phyloP scores from a whole-genome alignment of 2,797 vertebrate genomes.

The Chelmon rostratus region DNA sequence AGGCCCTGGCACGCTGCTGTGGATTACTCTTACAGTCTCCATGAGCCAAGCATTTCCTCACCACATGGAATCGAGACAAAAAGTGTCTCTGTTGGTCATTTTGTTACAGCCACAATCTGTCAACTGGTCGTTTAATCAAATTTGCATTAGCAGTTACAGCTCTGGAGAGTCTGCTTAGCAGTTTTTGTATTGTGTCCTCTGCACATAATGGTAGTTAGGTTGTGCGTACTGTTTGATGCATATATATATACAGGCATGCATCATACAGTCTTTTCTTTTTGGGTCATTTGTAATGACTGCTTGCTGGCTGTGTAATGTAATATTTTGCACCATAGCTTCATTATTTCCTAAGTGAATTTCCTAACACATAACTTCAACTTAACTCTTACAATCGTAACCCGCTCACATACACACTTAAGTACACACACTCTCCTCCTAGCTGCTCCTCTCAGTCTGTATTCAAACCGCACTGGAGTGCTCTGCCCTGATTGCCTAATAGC shows the following conservation, averaged over 20 bases:
- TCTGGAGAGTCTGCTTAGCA: conserved; percentile 26
- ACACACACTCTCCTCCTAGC: conserved; percentile 22
- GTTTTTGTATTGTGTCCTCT: conserved; percentile 21
- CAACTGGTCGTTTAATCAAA: conserved; percentile 57
- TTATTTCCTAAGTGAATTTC: neutral
- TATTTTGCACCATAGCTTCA: no score
- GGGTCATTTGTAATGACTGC: conserved; percentile 4
- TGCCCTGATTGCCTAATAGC: conserved; percentile 70
- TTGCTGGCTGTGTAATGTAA: no score
- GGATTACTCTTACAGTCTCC: conserved; percentile 34
- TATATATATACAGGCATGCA: neutral
- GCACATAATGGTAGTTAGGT: neutral
- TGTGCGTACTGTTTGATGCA: neutral
- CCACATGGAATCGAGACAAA: conserved; percentile 46
- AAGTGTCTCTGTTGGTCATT: conserved; percentile 40
- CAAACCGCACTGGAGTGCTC: conserved; percentile 52
- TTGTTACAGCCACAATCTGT: conserved; percentile 45
- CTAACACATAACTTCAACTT: conserved; percentile 12
- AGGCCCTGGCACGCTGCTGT: conserved; percentile 6
- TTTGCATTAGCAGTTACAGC: conserved; percentile 38
- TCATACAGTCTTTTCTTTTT: neutral
- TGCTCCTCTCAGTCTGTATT: conserved; percentile 53
- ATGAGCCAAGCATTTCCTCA: conserved; percentile 59
- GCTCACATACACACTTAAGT: conserved; percentile 8
- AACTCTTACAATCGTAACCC: conserved; percentile 14